Conservation (phyloP, 2,113 vertebrate species). For the Jaculus jaculus region DNA sequence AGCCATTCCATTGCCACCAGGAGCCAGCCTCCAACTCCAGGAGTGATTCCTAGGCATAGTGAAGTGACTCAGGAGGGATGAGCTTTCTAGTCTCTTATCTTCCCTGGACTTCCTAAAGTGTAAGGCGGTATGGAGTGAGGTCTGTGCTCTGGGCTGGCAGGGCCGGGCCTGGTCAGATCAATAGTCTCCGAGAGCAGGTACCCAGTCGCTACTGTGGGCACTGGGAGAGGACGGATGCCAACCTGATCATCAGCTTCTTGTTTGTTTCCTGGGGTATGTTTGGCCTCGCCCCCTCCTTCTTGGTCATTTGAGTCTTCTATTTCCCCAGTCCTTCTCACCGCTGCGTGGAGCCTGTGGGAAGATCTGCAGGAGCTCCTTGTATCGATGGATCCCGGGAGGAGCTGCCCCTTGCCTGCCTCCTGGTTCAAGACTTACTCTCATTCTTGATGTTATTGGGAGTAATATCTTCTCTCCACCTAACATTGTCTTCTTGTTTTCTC, state of each 20-base stretch:
- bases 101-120: neutral
- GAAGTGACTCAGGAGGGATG: neutral
- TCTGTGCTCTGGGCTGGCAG: neutral
- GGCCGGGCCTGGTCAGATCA: neutral
- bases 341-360: neutral
- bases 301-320: neutral
- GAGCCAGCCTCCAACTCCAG: neutral
- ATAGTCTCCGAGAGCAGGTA: neutral
- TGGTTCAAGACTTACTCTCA: neutral
- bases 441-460: neutral
- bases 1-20: neutral
- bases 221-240: neutral
- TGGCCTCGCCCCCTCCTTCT: neutral
- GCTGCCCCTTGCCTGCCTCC: neutral
- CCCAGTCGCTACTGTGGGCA: neutral
- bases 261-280: neutral
- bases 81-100: neutral
- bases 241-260: neutral
- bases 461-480: neutral
- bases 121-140: neutral
- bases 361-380: neutral
- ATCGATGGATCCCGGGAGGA: neutral
- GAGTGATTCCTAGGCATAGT: neutral
- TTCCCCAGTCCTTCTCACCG: neutral
- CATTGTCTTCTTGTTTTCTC: constrained; percentile 24